Conservation (phyloP, 2,113 vertebrate genomes). For the Hoplias malabaricus region DNA sequence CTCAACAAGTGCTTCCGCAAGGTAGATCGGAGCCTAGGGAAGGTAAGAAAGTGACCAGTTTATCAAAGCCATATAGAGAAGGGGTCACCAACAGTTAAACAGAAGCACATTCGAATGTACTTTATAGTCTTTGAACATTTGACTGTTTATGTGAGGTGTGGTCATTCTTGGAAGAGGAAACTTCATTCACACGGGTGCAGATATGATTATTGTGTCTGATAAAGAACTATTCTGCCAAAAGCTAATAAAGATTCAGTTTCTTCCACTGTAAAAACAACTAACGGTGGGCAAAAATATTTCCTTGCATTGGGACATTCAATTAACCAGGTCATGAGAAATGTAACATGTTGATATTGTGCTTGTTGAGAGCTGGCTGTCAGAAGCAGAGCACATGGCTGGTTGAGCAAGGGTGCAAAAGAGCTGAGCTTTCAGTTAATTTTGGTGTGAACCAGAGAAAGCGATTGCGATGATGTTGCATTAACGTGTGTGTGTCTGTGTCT, state of each 20-base stretch:
- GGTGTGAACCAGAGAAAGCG: conserved; percentile 11
- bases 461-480: conserved; percentile 37
- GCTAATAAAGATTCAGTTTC: no score
- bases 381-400: not conserved
- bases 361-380: not conserved
- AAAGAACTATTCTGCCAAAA: no score
- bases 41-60: conserved; percentile 79
- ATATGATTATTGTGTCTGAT: no score
- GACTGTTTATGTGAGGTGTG: no score
- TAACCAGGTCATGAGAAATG: conserved; percentile 19
- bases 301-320: not conserved
- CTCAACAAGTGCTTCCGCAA: conserved; percentile 99
- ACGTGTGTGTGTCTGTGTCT: conserved; percentile 34
- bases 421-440: conserved; percentile 37
- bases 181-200: no score
- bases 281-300: no score
- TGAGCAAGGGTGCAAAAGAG: not conserved
- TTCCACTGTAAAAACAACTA: no score
- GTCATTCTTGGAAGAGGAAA: no score
- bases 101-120: no score
- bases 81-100: no score
- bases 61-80: no score
- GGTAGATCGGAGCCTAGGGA: conserved; percentile 94
- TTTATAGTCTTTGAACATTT: no score
- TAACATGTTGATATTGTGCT: not conserved